A percentile compares a stretch with the other conserved stretches of the same genome.
These are phyloP conservation scores for Pollenia angustigena DNA, from an alignment of 2,888 invertebrate genomes.

Conservation along the genomic window DNA sequence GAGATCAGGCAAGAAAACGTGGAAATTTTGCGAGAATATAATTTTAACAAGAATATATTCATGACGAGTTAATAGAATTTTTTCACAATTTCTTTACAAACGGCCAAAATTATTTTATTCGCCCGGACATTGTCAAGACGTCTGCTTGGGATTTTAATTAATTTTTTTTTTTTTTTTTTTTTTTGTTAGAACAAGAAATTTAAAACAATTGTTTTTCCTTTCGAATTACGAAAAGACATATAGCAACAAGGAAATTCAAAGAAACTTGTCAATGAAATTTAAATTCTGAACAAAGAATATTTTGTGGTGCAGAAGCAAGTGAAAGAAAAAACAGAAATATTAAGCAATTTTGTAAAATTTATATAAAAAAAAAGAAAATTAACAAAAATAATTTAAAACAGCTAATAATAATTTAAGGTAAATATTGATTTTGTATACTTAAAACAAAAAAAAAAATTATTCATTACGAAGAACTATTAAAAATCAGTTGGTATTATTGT, in stretches of 20 bases:
- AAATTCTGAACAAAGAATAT: slow-evolving; percentile 25
- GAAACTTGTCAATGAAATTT: slow-evolving; percentile 40
- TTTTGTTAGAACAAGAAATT: slow-evolving; percentile 17
- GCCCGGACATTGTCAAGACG: slow-evolving; percentile 69
- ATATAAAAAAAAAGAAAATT: background rate
- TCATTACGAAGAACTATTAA: background rate
- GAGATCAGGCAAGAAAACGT: slow-evolving; percentile 3
- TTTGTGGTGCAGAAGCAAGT: slow-evolving; percentile 1
- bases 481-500: background rate
- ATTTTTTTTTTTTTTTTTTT: background rate
- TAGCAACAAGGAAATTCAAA: background rate
- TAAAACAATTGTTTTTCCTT: background rate
- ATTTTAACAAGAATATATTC: slow-evolving; percentile 52
- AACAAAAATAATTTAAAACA: slow-evolving; percentile 9
- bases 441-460: background rate
- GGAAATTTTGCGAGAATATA: slow-evolving; percentile 43
- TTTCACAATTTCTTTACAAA: slow-evolving; percentile 44
- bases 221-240: slow-evolving; percentile 14
- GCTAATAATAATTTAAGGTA: slow-evolving; percentile 51
- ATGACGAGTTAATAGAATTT: slow-evolving; percentile 33
- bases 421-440: slow-evolving; percentile 14
- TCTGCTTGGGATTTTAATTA: slow-evolving; percentile 26
- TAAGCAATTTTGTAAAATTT: slow-evolving; percentile 23
- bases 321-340: slow-evolving; percentile 14
- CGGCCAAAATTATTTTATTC: slow-evolving; percentile 60